Percentiles rank a stretch among this genome's conserved stretches.
These are phyloP conservation scores for Mesochorus sp. DNA, from an alignment of 2,888 invertebrate genomes.

Conservation along the genomic window DNA sequence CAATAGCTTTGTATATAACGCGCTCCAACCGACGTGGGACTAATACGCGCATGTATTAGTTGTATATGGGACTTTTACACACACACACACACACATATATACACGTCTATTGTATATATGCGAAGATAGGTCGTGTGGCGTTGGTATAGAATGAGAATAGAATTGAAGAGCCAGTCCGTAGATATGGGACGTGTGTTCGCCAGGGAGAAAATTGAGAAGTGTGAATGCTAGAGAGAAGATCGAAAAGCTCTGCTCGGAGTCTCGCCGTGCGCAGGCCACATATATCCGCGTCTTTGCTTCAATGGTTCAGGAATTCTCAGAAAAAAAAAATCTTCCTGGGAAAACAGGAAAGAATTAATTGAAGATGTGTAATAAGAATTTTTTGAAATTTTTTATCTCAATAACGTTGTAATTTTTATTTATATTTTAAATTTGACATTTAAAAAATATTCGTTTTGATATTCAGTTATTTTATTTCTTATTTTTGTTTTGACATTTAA, in stretches of 20 bases:
- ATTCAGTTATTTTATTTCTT: too few relatives aligned
- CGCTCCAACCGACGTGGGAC: neutral
- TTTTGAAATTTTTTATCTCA: too few relatives aligned
- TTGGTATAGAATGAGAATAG: neutral
- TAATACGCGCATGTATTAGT: neutral
- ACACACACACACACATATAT: neutral
- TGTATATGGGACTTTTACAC: too few relatives aligned
- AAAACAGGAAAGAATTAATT: too few relatives aligned
- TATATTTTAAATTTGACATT: too few relatives aligned
- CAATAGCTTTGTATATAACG: conserved; percentile 8
- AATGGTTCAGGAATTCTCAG: conserved; percentile 37
- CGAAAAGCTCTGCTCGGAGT: conserved; percentile 31
- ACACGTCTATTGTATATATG: neutral
- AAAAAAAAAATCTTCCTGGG: conserved; percentile 11
- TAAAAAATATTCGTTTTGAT: too few relatives aligned
- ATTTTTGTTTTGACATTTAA: too few relatives aligned
- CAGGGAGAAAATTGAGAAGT: conserved; percentile 54
- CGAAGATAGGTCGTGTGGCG: neutral
- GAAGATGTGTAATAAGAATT: too few relatives aligned
- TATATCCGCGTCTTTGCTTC: conserved; percentile 37
- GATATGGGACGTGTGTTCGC: conserved; percentile 3
- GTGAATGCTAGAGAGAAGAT: conserved; percentile 46
- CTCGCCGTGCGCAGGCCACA: conserved; percentile 3
- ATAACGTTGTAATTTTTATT: too few relatives aligned
- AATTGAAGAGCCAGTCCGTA: neutral